Evolutionary conservation across 2,888 invertebrate genomes (phyloP), one percentile per base, ranked within the genome.

Genomic region (Sinodicranocentrus sp.): DNA sequence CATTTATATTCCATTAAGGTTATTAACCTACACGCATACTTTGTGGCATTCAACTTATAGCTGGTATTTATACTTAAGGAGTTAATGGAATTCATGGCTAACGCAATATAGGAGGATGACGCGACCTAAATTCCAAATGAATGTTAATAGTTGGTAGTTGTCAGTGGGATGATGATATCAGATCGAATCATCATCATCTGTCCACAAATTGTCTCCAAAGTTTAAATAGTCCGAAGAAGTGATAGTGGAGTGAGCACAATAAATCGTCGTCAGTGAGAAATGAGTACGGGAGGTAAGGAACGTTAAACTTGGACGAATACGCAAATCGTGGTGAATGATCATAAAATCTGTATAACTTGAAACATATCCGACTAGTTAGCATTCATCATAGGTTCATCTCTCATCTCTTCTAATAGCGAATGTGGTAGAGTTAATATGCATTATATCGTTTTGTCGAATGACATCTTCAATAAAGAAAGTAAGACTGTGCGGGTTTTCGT

Each of bases 81-180:
- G 39, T 2, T 17, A 68, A 68, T 68, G 48, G 48, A 44, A 61
- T 61, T 61, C 13, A 5, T 26, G 26, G 8, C 15, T 61, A 61
- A 61, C 26, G 59, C 13, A 61, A 61, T 6, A 19, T 17, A 43
- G 19, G 2, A 19, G 19, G 17, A 52, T 57, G 10, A 57, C 39
- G 63, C 63, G 67, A 76, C 76, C 76, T 28, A 76, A 28, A 76
- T 76, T 67, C 26, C 8, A 54, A 43, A 75, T 52, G 63, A 75
- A 63, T 59, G 59, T 25, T 75, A 61, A 75, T 61, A 75, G 21
- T 28, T 5, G 73, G 61, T 28, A 28, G 23, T 43, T 26, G 23
- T 25, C 63, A 44, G 48, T 48, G n/a, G 48, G 48, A 48, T 48
- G 61, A 61, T 59, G 26, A 76, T 76, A 48, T 67, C 63, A 54